Evolutionary conservation across 2,113 vertebrate genomes (phyloP), one percentile per base, ranked within the genome.

Genomic region (Albula goreensis): DNA sequence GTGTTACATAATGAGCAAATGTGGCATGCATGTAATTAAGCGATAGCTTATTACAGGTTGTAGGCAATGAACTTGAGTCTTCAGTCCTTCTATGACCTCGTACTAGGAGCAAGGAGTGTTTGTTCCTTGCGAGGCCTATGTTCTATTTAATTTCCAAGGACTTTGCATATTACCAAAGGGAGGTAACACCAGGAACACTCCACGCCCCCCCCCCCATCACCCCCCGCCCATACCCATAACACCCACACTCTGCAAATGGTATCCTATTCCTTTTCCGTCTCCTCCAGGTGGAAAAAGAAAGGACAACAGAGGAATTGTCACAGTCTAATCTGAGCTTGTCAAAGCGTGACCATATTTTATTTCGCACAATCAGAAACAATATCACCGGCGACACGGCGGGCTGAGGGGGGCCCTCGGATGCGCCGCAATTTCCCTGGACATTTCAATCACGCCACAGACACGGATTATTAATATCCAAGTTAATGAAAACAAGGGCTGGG

Each of bases 401-500:
- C 86, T 87, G 84, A 66, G 88, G 19, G 90, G 89, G 92, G 63
- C 87, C 10, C 53, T 89, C 50, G 49, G 50, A n/a, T 92, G 83
- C 48, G 52, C 78, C 88, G 85, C 87, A 90, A 91, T 94, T 93
- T 92, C 89, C 90, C 22, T 79, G 81, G 87, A 89, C 84, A 87
- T 91, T 94, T 93, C 87, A 93, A 91, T 91, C 89, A 88, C 80
- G 51, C 82, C 85, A 50, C 11, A 88, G 82, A 85, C 85, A 89
- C 87, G 66, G 88, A 87, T 85, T 90, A 85, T 90, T 93, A 91
- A 92, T 83, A 74, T 82, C 89, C 81, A 90, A 89, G 85, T 88
- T 92, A 92, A 94, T 90, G 88, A 94, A 94, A 93, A 93, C 88
- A 92, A 93, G 89, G 51, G 31, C 87, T 80, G 7, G 22, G n/a